Base-by-base conservation (phyloP, 2,113 vertebrate genomes). In the Nyctibius bracteatus region DNA sequence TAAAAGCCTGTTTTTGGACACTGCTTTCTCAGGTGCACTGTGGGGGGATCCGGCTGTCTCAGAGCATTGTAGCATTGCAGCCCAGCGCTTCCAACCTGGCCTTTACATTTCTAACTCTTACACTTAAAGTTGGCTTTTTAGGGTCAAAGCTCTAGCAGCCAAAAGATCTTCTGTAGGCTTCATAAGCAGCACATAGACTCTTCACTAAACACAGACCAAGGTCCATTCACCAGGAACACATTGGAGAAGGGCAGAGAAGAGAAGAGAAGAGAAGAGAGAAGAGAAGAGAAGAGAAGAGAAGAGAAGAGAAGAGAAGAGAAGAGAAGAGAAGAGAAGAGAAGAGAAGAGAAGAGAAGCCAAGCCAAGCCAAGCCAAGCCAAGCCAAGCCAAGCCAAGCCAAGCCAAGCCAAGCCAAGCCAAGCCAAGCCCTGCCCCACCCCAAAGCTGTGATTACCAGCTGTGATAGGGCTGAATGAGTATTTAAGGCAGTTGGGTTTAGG, bases 31-130 rank as follows among this genome's bases (percentile, higher is more conserved):
- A 47, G 21, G 2, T 12, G 28, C 1, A 1, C n/a, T 22, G 71
- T 0, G 0, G 6, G 14, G 11, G 25, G n/a, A 82, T 8, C 41
- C 10, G 3, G 58, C 68, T 62, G 0, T 37, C 31, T n/a, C 3
- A 3, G 23, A 41, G 24, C 9, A 0, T 10, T 59, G 9, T 41
- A 19, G 46, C 51, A 15, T 11, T 18, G 27, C 63, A 85, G 61
- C 54, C 54, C 35, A 35, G 37, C 27, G 12, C 39, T 81, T 68
- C 44, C 33, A 35, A 7, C 12, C 14, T 21, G 31, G 15, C 25
- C 28, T 81, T 54, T 28, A n/a, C 9, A 9, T 70, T 70, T 78
- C 28, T 63, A n/a, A n/a, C n/a, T n/a, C 33, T 62, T 33, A 12
- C 5, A 5, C 35, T 70, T 66, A 20, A 20, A 39, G 43, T 14